Evolutionary conservation across 1,140 invertebrate species (phyloP), one percentile per base, ranked within the genome.

Genomic region (Atta colombica): DNA sequence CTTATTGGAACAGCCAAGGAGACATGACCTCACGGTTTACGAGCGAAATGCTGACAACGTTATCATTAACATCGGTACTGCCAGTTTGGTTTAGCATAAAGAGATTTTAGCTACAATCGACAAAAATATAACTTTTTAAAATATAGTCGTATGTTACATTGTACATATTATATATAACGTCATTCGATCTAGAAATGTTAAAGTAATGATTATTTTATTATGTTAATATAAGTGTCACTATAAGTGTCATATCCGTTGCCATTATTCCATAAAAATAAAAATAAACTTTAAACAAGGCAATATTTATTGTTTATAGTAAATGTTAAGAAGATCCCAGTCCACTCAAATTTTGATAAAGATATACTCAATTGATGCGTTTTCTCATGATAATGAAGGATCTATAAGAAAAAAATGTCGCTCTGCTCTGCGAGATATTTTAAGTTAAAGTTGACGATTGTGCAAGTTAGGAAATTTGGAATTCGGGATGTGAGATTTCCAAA

Each of bases 61-160:
- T 66, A 92, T 93, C 1, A 93, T 94, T 35, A 94, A 94, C 35
- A 94, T 94, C 28, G 92, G 93, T 39, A 92, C 93, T 18, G 93
- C 93, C 51, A 94, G 93, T 84, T 89, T 94, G 31, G 93, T 93
- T 87, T 94, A 88, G 85, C 31, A 31, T 51, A 25, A 31, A 61
- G n/a, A 35, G 3, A 28, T 53, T n/a, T 39, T 82, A 63, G n/a
- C 21, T 58, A 61, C 63, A 53, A 65, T 12, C 14, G 68, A 21
- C n/a, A 71, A 45, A 18, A n/a, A 14, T 21, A 28, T 39, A 14
- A 10, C 3, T 61, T 63, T 25, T 51, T 16, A 28, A 75, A 84
- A 63, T 51, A 31, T 8, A 61, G 0, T 28, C 28, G 8, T 12
- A 12, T 18, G 8, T 60, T 12, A 45, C 31, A 60, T 3, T 72